phyloP scores from a whole-genome alignment of 2,888 invertebrate genomes.

The Drosophila antonietae region DNA sequence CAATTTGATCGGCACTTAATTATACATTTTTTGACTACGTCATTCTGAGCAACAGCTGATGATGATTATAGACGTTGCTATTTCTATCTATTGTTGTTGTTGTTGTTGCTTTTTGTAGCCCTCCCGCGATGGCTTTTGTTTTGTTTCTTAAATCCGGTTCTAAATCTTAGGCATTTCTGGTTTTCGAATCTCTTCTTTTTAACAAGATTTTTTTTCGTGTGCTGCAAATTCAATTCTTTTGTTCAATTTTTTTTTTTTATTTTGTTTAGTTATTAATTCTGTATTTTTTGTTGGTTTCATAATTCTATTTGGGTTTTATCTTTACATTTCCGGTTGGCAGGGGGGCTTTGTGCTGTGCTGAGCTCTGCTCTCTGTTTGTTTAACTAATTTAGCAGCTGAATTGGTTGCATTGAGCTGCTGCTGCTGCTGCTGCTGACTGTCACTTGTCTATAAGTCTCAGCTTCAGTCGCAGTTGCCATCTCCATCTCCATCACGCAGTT shows the following conservation, averaged over 20 bases:
- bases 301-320: constrained; percentile 29
- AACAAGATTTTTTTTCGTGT: constrained; percentile 40
- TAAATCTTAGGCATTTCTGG: constrained; percentile 66
- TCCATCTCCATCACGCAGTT: neutral
- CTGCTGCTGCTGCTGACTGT: constrained; percentile 49
- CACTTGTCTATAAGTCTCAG: constrained; percentile 40
- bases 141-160: constrained; percentile 73
- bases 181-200: constrained; percentile 40
- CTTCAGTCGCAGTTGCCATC: constrained; percentile 3
- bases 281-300: constrained; percentile 3
- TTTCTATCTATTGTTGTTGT: constrained; percentile 13
- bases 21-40: constrained; percentile 73
- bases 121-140: constrained; percentile 51
- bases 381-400: constrained; percentile 55
- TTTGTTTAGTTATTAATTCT: constrained; percentile 34
- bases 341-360: neutral
- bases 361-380: constrained; percentile 39
- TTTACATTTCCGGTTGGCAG: constrained; percentile 66
- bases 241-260: constrained; percentile 35
- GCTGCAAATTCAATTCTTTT: constrained; percentile 59
- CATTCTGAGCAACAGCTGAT: constrained; percentile 62
- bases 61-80: constrained; percentile 39
- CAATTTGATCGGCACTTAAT: constrained; percentile 75
- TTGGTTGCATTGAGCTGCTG: constrained; percentile 49
- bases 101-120: neutral